Base-by-base conservation (phyloP, 2,113 vertebrate species). In the Muntiacus muntjak region DNA sequence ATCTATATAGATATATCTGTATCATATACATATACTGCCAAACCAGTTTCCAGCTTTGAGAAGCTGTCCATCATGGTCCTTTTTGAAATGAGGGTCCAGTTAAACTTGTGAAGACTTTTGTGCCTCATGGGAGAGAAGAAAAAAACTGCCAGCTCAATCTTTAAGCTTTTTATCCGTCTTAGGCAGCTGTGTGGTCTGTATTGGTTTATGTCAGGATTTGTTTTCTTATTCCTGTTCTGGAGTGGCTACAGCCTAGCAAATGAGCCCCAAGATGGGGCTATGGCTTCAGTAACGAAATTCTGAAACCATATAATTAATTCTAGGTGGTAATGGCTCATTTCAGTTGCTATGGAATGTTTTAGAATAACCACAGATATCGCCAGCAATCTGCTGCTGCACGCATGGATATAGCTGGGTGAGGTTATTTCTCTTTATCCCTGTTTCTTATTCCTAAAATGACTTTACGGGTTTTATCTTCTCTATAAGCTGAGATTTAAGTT, bases 131-230 rank as follows among this genome's bases (percentile, higher is more conserved):
- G 64, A 95, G 87, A 88, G 74, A n/a, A 50, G 33, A 0, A 0
- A 25, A 64, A 84, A 83, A 82, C 89, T 87, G 36, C 85, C 71
- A 95, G 79, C 4, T 9, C 96, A 95, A 3, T 89, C 94, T 95
- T 87, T 97, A 95, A 94, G 82, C 92, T 96, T 97, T 96, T 97
- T 87, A 96, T 95, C 84, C 97, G 64, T 71, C 92, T 94, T 98
- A 98, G 94, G 90, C 67, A 96, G 95, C 92, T 60, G 58, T 71
- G 64, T 45, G 89, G 45, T 50, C 40, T 94, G 13, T 96, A 84
- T 89, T 17, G 23, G 76, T 96, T 98, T 94, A 45, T 97, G 45
- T 36, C 7, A 87, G 95, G 91, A 87, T 97, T 98, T 97, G 93
- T 47, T 92, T 96, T 96, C 62, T 94, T 96, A 26, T 71, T 89